phyloP scores from a whole-genome alignment of 2,888 invertebrate species.

The Alviniconcha strummeri region DNA sequence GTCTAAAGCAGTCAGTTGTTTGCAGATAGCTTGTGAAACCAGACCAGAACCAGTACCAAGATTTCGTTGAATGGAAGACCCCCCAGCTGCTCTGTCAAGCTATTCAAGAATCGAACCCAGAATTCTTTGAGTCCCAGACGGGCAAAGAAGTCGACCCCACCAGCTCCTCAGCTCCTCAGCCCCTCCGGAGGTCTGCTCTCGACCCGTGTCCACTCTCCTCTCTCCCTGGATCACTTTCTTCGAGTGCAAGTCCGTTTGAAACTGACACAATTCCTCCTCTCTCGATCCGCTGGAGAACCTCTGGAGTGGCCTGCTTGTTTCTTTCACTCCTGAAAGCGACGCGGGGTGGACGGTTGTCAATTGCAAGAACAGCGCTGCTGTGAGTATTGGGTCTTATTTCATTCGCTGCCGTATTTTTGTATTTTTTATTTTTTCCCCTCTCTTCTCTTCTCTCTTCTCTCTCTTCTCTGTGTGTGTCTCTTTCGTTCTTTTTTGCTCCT shows the following conservation, averaged over 20 bases:
- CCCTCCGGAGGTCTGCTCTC: too few species aligned
- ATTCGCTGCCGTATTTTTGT: too few species aligned
- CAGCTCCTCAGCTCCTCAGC: neutral
- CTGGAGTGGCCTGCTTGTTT: neutral
- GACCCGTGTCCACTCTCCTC: neutral
- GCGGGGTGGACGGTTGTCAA: neutral
- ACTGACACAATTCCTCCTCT: conserved; percentile 14
- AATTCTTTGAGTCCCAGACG: neutral
- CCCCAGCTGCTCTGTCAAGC: too few species aligned
- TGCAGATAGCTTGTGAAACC: too few species aligned
- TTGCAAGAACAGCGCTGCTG: neutral
- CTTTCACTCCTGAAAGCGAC: neutral
- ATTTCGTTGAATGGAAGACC: neutral
- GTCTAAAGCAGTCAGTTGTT: too few species aligned
- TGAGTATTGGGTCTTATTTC: too few species aligned
- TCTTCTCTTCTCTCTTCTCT: too few species aligned
- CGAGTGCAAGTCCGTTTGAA: conserved; percentile 3
- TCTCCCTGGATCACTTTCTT: conserved; percentile 19
- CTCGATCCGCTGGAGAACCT: conserved; percentile 8
- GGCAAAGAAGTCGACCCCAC: neutral
- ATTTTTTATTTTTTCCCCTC: too few species aligned
- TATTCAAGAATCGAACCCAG: conserved; percentile 18
- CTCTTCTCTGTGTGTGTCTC: too few species aligned
- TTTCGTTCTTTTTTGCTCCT: too few species aligned
- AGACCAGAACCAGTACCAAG: too few species aligned